A percentile compares a stretch with the other conserved stretches of the same genome.
Evolutionary conservation across 2,113 vertebrate species (phyloP).

Genomic region (Platichthys flesus): DNA sequence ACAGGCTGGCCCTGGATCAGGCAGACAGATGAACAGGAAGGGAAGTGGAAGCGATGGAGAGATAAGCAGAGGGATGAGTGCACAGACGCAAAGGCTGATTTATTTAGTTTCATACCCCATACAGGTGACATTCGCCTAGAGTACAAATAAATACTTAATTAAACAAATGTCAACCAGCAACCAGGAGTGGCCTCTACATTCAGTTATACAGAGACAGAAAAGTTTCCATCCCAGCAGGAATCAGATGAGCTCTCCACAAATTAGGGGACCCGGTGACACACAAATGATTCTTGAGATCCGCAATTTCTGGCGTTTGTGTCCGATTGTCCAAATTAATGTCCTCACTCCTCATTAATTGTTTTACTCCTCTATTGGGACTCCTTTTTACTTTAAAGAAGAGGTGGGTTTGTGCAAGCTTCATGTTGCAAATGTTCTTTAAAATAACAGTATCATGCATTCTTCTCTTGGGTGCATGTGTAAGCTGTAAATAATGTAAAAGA

Average conservation of each 20-base stretch:
- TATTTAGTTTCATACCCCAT: slow-evolving; percentile 13
- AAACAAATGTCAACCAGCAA: slow-evolving; percentile 43
- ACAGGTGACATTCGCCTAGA: slow-evolving; percentile 28
- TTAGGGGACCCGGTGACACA: not conserved
- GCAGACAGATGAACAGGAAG: slow-evolving; percentile 36
- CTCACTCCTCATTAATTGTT: not conserved
- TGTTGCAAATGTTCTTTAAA: not conserved
- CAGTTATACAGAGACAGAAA: slow-evolving; percentile 12
- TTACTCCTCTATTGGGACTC: not conserved
- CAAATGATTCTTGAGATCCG: not conserved
- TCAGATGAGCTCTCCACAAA: not conserved
- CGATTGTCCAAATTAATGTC: not conserved
- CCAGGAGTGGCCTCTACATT: not conserved
- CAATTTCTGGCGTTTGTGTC: not conserved
- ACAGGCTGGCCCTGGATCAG: not conserved
- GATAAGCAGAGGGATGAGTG: not conserved
- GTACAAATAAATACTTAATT: slow-evolving; percentile 42
- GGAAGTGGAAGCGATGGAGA: not conserved
- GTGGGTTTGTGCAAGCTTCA: not conserved
- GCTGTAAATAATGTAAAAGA: slow-evolving; percentile 42
- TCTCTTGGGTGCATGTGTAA: slow-evolving; percentile 3
- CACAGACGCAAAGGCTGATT: not conserved
- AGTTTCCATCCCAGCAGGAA: slow-evolving; percentile 19
- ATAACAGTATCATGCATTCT: slow-evolving; percentile 12
- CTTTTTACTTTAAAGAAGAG: not conserved